These are phyloP conservation scores for Andrena marginata DNA, from an alignment of 2,888 invertebrate species.

Conservation along the genomic window DNA sequence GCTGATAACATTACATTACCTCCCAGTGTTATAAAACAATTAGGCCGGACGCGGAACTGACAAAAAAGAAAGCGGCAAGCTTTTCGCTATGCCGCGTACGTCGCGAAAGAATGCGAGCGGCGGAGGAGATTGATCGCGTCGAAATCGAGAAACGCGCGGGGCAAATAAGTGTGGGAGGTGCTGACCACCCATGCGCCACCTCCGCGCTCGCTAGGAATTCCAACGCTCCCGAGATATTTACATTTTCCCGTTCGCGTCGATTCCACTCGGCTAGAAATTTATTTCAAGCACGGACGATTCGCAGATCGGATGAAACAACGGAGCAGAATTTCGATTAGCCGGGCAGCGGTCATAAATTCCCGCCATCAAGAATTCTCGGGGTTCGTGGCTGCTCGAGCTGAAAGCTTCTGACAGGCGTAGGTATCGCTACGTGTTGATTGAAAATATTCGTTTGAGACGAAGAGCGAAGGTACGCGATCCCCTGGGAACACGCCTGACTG, in stretches of 20 bases:
- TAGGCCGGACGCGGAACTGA: too few relatives aligned
- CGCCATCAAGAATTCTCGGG: background rate
- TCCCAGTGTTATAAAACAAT: background rate
- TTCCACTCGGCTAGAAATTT: slow-evolving; percentile 9
- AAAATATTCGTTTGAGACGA: background rate
- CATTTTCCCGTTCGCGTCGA: slow-evolving; percentile 2
- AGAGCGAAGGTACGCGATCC: background rate
- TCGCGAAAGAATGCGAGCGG: background rate
- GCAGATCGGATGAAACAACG: slow-evolving; percentile 15
- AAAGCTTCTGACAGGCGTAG: background rate
- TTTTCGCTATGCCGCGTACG: too few relatives aligned
- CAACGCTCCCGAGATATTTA: slow-evolving; percentile 17
- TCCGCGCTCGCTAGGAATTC: background rate
- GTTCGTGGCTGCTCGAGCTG: background rate
- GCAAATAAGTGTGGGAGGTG: slow-evolving; percentile 25
- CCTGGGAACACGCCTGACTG: background rate
- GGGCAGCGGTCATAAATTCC: slow-evolving; percentile 7
- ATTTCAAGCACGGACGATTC: slow-evolving; percentile 24
- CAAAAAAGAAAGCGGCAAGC: too few relatives aligned
- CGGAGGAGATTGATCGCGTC: slow-evolving; percentile 15
- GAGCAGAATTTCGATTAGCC: slow-evolving; percentile 23
- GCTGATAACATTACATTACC: background rate
- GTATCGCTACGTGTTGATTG: background rate
- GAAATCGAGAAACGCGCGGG: background rate
- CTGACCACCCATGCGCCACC: background rate